Percentiles rank a stretch among this genome's conserved stretches.
Evolutionary conservation across 2,113 vertebrate species (phyloP).

Genomic region (Oncorhynchus mykiss): DNA sequence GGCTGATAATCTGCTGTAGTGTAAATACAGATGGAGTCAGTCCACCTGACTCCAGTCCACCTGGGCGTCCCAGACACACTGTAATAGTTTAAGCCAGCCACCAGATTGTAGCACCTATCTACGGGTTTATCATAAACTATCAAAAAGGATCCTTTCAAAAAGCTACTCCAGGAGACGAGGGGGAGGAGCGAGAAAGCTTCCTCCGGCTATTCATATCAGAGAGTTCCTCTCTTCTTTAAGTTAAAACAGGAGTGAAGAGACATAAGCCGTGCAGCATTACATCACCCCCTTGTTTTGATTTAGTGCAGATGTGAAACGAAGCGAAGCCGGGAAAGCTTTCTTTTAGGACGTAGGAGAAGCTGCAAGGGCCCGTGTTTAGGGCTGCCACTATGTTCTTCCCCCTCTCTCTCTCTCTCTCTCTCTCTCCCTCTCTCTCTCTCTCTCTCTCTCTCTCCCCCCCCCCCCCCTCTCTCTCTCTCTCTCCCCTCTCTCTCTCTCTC

Average conservation of each 20-base stretch:
- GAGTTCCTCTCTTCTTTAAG: slow-evolving; percentile 56
- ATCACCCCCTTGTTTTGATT: slow-evolving; percentile 82
- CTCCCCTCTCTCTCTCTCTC: too few relatives aligned
- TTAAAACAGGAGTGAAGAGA: slow-evolving; percentile 85
- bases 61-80: slow-evolving; percentile 33
- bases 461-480: too few relatives aligned
- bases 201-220: slow-evolving; percentile 60
- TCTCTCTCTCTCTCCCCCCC: slow-evolving; percentile 21
- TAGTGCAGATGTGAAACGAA: slow-evolving; percentile 84
- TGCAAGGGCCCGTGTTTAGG: slow-evolving; percentile 74
- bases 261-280: slow-evolving; percentile 77
- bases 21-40: slow-evolving; percentile 71
- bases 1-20: slow-evolving; percentile 54
- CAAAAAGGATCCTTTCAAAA: slow-evolving; percentile 73
- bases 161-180: slow-evolving; percentile 65
- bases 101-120: slow-evolving; percentile 55
- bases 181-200: slow-evolving; percentile 40
- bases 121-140: slow-evolving; percentile 74
- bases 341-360: slow-evolving; percentile 66
- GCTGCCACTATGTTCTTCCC: slow-evolving; percentile 70
- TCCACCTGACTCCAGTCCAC: slow-evolving; percentile 52
- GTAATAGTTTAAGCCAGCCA: slow-evolving; percentile 23
- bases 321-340: slow-evolving; percentile 70
- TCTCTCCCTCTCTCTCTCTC: neutral
- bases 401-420: too few relatives aligned